Evolutionary conservation across 2,797 vertebrate species (phyloP).

Genomic region (Acanthurus lineatus): DNA sequence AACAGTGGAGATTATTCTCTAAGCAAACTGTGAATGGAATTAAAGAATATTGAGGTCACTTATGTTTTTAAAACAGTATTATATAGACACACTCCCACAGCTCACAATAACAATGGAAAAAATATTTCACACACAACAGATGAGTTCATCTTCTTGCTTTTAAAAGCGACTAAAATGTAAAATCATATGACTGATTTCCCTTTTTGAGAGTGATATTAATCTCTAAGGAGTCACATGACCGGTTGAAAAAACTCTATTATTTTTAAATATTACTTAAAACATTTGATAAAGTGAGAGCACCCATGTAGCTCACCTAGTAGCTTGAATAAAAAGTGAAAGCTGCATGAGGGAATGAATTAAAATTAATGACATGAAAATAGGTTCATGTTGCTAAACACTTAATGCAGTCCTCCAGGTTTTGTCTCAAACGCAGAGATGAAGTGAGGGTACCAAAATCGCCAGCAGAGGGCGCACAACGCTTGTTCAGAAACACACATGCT

Average conservation of each 20-base stretch:
- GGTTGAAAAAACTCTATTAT: too few relatives aligned
- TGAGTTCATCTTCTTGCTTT: constrained; percentile 18
- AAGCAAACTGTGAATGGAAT: constrained; percentile 33
- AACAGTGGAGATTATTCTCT: constrained; percentile 31
- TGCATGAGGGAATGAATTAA: too few relatives aligned
- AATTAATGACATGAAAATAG: too few relatives aligned
- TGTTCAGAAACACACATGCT: constrained; percentile 17
- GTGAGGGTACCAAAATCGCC: constrained; percentile 19
- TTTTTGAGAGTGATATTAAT: too few relatives aligned
- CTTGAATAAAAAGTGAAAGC: too few relatives aligned
- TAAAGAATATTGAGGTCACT: constrained; percentile 22
- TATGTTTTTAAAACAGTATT: constrained; percentile 25
- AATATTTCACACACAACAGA: constrained; percentile 34
- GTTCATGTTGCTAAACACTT: too few relatives aligned
- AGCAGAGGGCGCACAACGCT: constrained; percentile 72
- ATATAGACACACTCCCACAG: constrained; percentile 16
- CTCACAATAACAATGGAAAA: constrained; percentile 54
- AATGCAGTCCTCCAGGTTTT: background rate
- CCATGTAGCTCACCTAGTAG: too few relatives aligned
- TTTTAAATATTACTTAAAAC: too few relatives aligned
- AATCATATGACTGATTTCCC: too few relatives aligned
- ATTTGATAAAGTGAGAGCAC: too few relatives aligned
- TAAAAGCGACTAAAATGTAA: too few relatives aligned
- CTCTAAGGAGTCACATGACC: too few relatives aligned
- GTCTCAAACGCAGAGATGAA: background rate